Evolutionary conservation across 2,888 invertebrate genomes (phyloP).

Genomic region (Ctena decussata): DNA sequence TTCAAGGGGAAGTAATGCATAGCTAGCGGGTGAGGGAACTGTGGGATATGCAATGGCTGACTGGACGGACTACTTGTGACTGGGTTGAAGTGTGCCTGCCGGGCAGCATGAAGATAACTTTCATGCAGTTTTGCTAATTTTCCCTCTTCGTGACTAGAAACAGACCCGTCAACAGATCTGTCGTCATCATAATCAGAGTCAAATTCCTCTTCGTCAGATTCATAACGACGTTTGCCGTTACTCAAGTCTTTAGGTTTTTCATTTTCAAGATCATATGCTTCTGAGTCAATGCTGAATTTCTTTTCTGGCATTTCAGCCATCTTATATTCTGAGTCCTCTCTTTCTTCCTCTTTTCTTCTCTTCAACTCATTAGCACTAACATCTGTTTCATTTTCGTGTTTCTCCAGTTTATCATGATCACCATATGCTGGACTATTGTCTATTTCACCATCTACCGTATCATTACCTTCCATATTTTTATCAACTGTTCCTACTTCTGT

Average conservation of each 20-base stretch:
- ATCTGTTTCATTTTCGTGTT: not conserved
- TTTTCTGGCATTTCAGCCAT: conserved; percentile 18
- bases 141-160: conserved; percentile 74
- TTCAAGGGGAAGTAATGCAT: conserved; percentile 82
- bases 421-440: not conserved
- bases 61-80: conserved; percentile 61
- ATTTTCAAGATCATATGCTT: conserved; percentile 18
- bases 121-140: conserved; percentile 61
- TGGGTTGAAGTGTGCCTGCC: conserved; percentile 61
- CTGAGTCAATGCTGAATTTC: conserved; percentile 1
- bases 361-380: not conserved
- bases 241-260: conserved; percentile 42
- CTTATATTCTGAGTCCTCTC: conserved; percentile 39
- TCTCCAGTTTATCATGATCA: not conserved
- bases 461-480: not conserved
- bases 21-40: conserved; percentile 80
- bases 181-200: conserved; percentile 74
- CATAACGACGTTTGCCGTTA: conserved; percentile 55
- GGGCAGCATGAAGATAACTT: conserved; percentile 62
- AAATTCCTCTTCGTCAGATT: conserved; percentile 66
- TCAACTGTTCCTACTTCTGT: not conserved
- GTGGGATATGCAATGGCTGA: conserved; percentile 80
- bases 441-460: not conserved
- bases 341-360: not conserved
- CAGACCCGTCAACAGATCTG: conserved; percentile 62